phyloP scores from a whole-genome alignment of 2,797 vertebrate species.

The Chiroxiphia lanceolata region DNA sequence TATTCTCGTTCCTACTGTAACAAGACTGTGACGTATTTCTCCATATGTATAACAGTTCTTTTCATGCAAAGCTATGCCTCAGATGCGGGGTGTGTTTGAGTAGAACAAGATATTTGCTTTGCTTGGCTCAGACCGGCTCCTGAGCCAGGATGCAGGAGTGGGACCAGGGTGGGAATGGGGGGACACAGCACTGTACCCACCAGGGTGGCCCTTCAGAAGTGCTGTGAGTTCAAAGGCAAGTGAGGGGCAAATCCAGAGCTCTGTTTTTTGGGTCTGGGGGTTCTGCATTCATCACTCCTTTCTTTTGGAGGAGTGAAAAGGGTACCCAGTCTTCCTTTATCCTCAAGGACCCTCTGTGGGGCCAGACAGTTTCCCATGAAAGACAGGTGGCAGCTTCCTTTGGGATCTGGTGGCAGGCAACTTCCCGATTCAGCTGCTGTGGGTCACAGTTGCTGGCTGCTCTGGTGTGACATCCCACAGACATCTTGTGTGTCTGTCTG shows the following conservation, averaged over 20 bases:
- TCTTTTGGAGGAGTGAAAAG: not conserved
- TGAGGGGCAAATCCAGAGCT: not conserved
- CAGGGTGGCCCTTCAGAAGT: not conserved
- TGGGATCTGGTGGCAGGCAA: not conserved
- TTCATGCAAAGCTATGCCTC: not conserved
- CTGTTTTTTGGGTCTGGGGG: not conserved
- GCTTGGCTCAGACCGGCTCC: not conserved
- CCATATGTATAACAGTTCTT: not conserved
- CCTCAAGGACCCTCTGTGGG: not conserved
- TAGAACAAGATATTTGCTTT: not conserved
- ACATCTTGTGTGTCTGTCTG: not conserved
- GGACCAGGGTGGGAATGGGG: not conserved
- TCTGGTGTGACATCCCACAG: not conserved
- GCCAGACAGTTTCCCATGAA: not conserved
- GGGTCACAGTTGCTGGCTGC: not conserved
- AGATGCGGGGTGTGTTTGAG: not conserved
- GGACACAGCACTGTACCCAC: fast-evolving
- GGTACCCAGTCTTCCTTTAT: not conserved
- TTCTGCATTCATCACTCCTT: not conserved
- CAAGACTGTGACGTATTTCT: not conserved
- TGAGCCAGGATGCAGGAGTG: not conserved
- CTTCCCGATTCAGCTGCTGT: not conserved
- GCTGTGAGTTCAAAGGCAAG: not conserved
- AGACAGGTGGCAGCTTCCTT: not conserved
- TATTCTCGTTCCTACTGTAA: not conserved